Conservation (phyloP, 2,113 vertebrate species). For the Carassius gibelio region DNA sequence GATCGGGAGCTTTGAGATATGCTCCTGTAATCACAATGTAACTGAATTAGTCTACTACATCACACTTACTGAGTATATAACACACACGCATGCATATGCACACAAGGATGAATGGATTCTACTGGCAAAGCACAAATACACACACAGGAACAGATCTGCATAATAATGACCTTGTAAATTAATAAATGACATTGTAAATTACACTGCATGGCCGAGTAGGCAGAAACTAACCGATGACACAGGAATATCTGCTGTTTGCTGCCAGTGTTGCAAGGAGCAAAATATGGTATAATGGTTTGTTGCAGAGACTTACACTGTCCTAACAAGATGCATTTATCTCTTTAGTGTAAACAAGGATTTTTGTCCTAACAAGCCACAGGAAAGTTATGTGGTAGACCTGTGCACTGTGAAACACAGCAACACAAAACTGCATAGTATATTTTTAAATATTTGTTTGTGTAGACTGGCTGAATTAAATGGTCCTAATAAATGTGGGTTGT, state of each 20-base stretch:
- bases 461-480: background rate
- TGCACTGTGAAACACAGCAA: background rate
- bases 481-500: background rate
- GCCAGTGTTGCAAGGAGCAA: background rate
- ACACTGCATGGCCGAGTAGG: background rate
- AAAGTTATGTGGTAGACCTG: background rate
- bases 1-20: slow-evolving; percentile 49
- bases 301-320: background rate
- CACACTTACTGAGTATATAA: slow-evolving; percentile 28
- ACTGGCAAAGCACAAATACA: background rate
- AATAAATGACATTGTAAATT: slow-evolving; percentile 37
- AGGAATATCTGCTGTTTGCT: background rate
- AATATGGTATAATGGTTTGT: background rate
- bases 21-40: slow-evolving; percentile 42
- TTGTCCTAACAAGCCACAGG: background rate
- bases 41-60: slow-evolving; percentile 43
- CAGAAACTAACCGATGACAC: background rate
- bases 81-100: background rate
- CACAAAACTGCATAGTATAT: background rate
- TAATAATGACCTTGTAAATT: slow-evolving; percentile 33
- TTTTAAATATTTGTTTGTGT: background rate
- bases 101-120: background rate
- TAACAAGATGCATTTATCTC: background rate
- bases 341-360: background rate
- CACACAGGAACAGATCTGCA: slow-evolving; percentile 18